These are phyloP conservation scores for Catamblyrhynchus diadema DNA, from an alignment of 2,797 vertebrate genomes.

Conservation along the genomic window DNA sequence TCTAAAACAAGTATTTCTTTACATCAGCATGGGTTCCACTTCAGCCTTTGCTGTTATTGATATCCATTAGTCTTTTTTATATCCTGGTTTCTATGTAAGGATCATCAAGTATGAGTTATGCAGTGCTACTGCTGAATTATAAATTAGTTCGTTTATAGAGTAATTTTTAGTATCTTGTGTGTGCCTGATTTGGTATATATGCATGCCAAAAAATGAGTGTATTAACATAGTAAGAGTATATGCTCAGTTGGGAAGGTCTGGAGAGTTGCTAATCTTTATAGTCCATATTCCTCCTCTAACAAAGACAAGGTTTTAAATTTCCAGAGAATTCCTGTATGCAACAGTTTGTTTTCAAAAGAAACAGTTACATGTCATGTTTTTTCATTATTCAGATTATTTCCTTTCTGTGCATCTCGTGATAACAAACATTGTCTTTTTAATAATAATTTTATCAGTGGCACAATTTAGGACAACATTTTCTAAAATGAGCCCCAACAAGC, in stretches of 20 bases:
- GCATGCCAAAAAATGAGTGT: not conserved
- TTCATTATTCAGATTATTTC: not conserved
- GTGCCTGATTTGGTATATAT: not conserved
- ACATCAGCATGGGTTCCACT: not conserved
- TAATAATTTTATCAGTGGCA: not conserved
- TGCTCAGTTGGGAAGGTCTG: not conserved
- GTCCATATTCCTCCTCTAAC: not conserved
- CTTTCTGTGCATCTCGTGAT: not conserved
- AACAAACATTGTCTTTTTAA: not conserved
- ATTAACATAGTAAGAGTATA: not conserved
- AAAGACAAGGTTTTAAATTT: not conserved
- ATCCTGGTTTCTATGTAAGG: not conserved
- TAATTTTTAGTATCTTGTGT: not conserved
- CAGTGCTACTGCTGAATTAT: slow-evolving; percentile 8
- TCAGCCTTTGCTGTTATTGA: not conserved
- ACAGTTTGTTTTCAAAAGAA: not conserved
- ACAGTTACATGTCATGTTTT: not conserved
- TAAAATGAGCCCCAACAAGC: not conserved
- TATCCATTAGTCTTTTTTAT: not conserved
- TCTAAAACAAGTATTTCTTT: not conserved
- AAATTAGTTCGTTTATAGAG: not conserved
- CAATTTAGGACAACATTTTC: not conserved
- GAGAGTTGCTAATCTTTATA: not conserved
- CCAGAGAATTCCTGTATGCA: not conserved
- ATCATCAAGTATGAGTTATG: not conserved